Percentiles rank a stretch among this genome's conserved stretches.
phyloP scores from a whole-genome alignment of 2,113 vertebrate genomes.

The Oreotrochilus melanogaster region DNA sequence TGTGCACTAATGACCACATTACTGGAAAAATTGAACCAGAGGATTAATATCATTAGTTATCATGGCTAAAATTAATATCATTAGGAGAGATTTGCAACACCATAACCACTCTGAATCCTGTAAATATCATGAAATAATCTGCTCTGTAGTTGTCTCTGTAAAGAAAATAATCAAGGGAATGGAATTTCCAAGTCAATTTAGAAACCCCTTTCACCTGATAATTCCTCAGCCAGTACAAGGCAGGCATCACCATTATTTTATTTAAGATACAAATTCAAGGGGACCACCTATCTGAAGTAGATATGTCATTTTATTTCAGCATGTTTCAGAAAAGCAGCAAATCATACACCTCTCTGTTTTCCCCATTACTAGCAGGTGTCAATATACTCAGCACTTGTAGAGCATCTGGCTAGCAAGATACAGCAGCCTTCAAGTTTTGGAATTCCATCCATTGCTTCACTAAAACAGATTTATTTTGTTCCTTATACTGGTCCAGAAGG shows the following conservation, averaged over 20 bases:
- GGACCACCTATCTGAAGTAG: background rate
- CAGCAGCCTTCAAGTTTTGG: background rate
- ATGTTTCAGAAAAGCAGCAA: background rate
- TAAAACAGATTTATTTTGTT: background rate
- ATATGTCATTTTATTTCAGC: background rate
- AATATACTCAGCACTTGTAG: background rate
- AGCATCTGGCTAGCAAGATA: background rate
- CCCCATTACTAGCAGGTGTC: background rate
- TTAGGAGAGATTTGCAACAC: background rate
- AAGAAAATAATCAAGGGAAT: background rate
- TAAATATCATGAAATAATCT: background rate
- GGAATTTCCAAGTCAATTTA: background rate
- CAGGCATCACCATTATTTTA: background rate
- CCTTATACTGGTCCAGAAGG: background rate
- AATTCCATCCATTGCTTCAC: background rate
- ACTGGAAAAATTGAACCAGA: constrained; percentile 1
- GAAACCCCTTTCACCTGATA: background rate
- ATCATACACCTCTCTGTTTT: background rate
- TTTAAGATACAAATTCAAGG: background rate
- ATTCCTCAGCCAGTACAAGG: background rate
- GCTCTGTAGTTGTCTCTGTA: background rate
- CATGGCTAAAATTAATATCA: background rate
- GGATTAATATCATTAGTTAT: background rate
- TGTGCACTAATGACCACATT: background rate
- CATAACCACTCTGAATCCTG: background rate